phyloP scores from a whole-genome alignment of 2,113 vertebrate species.

The Lasiurus cinereus region DNA sequence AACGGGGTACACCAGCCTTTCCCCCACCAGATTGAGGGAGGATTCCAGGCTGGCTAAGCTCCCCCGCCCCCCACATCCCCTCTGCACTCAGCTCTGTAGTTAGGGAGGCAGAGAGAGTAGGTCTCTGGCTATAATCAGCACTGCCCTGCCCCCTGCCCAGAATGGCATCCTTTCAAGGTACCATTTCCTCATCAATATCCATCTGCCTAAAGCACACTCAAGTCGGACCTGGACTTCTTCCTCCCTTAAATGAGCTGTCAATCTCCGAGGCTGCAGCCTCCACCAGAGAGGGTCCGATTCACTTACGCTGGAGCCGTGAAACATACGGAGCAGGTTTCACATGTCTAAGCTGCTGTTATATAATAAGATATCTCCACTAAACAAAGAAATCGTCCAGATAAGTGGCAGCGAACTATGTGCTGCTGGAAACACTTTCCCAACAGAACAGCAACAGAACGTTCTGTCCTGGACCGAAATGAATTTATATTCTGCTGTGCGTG shows the following conservation, averaged over 20 bases:
- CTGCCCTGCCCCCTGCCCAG: neutral
- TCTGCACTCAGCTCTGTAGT: neutral
- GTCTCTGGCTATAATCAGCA: conserved; percentile 65
- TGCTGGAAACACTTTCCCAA: conserved; percentile 36
- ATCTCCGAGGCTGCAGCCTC: neutral
- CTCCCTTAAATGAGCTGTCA: neutral
- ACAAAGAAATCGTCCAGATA: conserved; percentile 63
- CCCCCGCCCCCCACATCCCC: too few relatives aligned
- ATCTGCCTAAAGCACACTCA: conserved; percentile 23
- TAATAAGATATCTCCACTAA: conserved; percentile 59
- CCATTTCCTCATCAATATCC: conserved; percentile 55
- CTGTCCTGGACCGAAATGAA: conserved; percentile 41
- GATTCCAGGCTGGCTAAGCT: neutral
- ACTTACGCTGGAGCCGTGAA: neutral
- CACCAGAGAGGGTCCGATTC: neutral
- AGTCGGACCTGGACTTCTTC: conserved; percentile 19
- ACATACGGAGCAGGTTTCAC: conserved; percentile 6
- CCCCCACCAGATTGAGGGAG: neutral
- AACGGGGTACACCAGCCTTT: neutral
- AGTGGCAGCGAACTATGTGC: conserved; percentile 49
- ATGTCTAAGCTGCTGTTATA: conserved; percentile 31
- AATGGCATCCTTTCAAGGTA: conserved; percentile 41
- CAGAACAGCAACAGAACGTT: conserved; percentile 38
- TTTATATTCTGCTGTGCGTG: neutral
- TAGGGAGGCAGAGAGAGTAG: neutral